phyloP scores from a whole-genome alignment of 2,888 invertebrate genomes.

The Tineola bisselliella region DNA sequence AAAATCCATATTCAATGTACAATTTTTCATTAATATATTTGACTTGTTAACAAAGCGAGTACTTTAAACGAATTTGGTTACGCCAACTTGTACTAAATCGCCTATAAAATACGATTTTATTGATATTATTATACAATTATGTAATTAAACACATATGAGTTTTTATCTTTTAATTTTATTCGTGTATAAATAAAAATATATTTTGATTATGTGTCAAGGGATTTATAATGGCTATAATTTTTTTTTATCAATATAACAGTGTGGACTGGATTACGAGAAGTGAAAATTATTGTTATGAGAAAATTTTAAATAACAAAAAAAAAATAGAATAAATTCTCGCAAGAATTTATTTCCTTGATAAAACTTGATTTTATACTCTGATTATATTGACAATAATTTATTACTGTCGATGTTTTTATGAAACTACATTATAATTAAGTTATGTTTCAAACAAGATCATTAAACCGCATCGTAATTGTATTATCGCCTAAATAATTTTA shows the following conservation, averaged over 20 bases:
- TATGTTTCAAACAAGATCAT: background rate
- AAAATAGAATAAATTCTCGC: no score
- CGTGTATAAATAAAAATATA: background rate
- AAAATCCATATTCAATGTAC: background rate
- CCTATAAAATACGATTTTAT: background rate
- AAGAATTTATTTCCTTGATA: background rate
- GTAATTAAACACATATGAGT: background rate
- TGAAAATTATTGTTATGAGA: no score
- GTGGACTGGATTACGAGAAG: no score
- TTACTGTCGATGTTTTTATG: background rate
- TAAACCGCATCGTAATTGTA: conserved; percentile 2
- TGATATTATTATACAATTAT: background rate
- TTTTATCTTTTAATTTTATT: background rate
- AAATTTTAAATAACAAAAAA: no score
- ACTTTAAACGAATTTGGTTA: background rate
- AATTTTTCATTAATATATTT: background rate
- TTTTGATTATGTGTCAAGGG: background rate
- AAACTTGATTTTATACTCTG: background rate
- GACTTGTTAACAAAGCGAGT: background rate
- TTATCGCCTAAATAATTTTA: background rate
- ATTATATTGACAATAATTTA: conserved; percentile 1
- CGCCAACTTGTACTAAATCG: background rate
- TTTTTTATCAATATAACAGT: no score
- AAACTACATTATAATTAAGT: background rate
- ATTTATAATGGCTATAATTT: no score